These are phyloP conservation scores for Saccopteryx leptura DNA, from an alignment of 2,113 vertebrate genomes.

Conservation along the genomic window DNA sequence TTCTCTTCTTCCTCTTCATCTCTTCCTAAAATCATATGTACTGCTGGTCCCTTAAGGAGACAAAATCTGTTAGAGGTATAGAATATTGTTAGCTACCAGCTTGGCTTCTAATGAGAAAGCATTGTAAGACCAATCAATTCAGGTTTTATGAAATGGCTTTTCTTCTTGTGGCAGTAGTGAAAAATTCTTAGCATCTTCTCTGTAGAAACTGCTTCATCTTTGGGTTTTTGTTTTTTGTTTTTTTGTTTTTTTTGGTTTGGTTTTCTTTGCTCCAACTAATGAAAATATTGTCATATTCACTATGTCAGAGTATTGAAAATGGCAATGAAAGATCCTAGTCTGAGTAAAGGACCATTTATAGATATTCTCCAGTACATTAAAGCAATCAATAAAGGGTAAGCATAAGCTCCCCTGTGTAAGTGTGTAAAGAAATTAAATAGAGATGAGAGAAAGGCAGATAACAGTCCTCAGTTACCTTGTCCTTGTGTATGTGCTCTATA, in stretches of 20 bases:
- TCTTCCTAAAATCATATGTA: neutral
- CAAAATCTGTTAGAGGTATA: neutral
- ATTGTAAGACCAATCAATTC: neutral
- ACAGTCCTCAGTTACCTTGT: neutral
- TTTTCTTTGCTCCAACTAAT: neutral
- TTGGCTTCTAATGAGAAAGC: constrained; percentile 31
- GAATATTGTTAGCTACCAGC: neutral
- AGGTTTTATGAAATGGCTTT: constrained; percentile 3
- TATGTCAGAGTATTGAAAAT: neutral
- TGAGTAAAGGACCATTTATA: neutral
- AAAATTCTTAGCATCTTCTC: neutral
- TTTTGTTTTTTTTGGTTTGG: neutral
- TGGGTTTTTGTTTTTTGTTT: neutral
- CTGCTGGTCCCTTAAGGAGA: neutral
- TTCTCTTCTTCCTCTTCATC: neutral
- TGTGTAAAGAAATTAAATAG: neutral
- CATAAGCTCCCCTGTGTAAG: neutral
- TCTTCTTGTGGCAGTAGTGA: neutral
- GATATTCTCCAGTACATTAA: neutral
- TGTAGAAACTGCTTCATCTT: neutral
- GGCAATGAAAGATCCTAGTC: neutral
- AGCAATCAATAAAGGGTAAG: neutral
- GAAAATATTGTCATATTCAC: neutral
- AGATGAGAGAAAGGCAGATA: neutral
- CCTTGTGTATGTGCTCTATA: neutral